These are phyloP conservation scores for Synanceia verrucosa DNA, from an alignment of 2,797 vertebrate species.

Conservation along the genomic window DNA sequence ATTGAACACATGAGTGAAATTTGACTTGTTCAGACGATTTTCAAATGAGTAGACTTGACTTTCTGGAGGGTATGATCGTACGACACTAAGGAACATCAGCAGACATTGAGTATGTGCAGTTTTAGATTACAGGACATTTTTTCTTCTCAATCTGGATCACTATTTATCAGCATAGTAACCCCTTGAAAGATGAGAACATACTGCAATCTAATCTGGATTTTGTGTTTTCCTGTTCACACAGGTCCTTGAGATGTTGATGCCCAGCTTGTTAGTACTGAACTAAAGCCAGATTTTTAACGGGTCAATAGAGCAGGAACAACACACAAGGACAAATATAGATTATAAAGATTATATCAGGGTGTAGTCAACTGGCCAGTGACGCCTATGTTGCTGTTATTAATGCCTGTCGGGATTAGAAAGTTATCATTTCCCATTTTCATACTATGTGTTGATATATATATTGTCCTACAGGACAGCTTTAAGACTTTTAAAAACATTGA, in stretches of 20 bases:
- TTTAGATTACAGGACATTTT: neutral
- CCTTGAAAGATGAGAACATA: neutral
- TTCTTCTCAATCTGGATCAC: neutral
- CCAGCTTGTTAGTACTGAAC: neutral
- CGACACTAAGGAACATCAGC: neutral
- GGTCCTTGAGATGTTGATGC: neutral
- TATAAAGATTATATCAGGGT: slow-evolving; percentile 29
- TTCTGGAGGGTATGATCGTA: neutral
- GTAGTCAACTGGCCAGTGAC: neutral
- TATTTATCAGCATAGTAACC: slow-evolving; percentile 26
- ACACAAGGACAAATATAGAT: slow-evolving; percentile 6
- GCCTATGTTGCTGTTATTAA: neutral
- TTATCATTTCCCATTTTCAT: slow-evolving; percentile 17
- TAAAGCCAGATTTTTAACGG: slow-evolving; percentile 4
- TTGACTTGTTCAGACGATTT: neutral
- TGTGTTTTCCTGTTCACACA: neutral
- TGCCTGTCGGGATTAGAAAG: slow-evolving; percentile 10
- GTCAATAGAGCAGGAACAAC: slow-evolving; percentile 4
- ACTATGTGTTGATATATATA: slow-evolving; percentile 13
- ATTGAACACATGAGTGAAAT: neutral
- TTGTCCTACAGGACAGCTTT: neutral
- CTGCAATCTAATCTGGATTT: neutral
- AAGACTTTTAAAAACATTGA: slow-evolving; percentile 11
- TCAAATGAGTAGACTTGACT: neutral
- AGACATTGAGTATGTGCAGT: neutral